phyloP scores from a whole-genome alignment of 2,113 vertebrate genomes.

The Peromyscus polionotus region DNA sequence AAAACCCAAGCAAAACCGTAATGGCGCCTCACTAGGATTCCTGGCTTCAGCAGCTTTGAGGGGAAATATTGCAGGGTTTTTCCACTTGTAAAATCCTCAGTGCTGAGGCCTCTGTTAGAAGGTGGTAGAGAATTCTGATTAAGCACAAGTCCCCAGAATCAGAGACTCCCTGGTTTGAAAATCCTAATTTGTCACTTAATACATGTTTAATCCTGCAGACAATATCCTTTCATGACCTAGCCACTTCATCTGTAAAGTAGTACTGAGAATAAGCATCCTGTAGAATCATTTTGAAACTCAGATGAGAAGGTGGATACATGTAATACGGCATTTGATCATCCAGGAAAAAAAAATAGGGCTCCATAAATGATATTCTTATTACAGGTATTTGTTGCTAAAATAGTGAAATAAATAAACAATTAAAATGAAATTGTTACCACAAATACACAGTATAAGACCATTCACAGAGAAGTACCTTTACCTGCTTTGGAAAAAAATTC shows the following conservation, averaged over 20 bases:
- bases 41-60: background rate
- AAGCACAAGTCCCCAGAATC: background rate
- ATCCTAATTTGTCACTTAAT: background rate
- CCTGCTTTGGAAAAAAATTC: background rate
- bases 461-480: constrained; percentile 16
- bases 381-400: background rate
- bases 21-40: background rate
- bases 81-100: constrained; percentile 3
- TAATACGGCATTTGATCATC: background rate
- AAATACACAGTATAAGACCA: background rate
- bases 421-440: background rate
- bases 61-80: background rate
- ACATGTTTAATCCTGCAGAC: background rate
- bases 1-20: background rate
- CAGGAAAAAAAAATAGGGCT: background rate
- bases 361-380: background rate
- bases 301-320: background rate
- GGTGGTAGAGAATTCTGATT: background rate
- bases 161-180: background rate
- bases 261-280: background rate
- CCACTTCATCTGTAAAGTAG: background rate
- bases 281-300: constrained; percentile 8
- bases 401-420: background rate
- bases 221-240: constrained; percentile 37
- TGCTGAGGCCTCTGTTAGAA: background rate